These are phyloP conservation scores for Cyclina sinensis DNA, from an alignment of 1,140 invertebrate genomes.

Conservation along the genomic window DNA sequence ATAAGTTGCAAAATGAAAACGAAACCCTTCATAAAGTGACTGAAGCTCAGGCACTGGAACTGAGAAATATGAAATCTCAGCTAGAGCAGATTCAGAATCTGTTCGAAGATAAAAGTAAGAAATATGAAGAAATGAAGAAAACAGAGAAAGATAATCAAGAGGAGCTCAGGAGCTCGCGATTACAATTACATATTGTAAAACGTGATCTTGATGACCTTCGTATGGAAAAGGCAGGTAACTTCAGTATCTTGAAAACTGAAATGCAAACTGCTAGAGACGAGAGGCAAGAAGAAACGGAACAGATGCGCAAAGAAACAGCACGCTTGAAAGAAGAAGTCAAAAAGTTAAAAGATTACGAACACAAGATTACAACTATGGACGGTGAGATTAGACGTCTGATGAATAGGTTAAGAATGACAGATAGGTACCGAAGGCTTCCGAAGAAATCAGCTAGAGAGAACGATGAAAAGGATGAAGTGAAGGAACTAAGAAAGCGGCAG, in stretches of 20 bases:
- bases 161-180: conserved; percentile 28
- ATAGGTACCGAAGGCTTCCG: conserved; percentile 22
- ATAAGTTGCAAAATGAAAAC: conserved; percentile 42
- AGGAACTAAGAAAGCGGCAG: conserved; percentile 41
- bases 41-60: conserved; percentile 58
- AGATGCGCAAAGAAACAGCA: conserved; percentile 56
- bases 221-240: conserved; percentile 45
- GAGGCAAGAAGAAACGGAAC: conserved; percentile 57
- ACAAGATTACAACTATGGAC: conserved; percentile 59
- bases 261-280: conserved; percentile 50
- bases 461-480: conserved; percentile 24
- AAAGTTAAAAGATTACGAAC: conserved; percentile 58
- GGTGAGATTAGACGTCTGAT: conserved; percentile 51
- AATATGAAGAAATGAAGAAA: conserved; percentile 62
- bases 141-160: conserved; percentile 42
- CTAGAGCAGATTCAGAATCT: conserved; percentile 57
- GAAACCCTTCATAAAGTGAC: conserved; percentile 21
- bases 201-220: conserved; percentile 43
- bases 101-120: conserved; percentile 40
- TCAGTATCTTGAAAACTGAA: conserved; percentile 42
- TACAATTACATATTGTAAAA: conserved; percentile 35
- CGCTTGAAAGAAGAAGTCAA: conserved; percentile 44
- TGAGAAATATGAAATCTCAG: conserved; percentile 62
- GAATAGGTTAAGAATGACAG: conserved; percentile 55
- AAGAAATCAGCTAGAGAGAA: neutral